phyloP scores from a whole-genome alignment of 2,113 vertebrate species.

The Hippocampus guttulatus region DNA sequence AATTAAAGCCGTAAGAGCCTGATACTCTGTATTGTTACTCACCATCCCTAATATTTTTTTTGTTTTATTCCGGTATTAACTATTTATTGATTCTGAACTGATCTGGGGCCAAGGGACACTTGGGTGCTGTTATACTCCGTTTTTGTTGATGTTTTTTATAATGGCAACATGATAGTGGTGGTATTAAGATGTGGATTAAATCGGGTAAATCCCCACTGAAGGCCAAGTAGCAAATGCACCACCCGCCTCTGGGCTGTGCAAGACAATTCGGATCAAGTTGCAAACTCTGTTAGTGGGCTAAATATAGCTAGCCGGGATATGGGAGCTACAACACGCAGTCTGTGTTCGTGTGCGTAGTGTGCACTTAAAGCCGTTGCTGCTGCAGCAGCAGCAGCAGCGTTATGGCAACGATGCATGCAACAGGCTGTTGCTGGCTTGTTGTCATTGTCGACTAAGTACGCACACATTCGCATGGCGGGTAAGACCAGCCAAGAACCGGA shows the following conservation, averaged over 20 bases:
- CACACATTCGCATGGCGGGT: not conserved
- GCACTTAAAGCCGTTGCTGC: constrained; percentile 7
- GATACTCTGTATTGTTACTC: too few species aligned
- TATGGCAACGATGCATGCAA: constrained; percentile 40
- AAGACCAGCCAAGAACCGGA: not conserved
- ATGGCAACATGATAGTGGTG: not conserved
- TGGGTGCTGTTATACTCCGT: not conserved
- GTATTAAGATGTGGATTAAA: not conserved
- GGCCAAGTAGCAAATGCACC: not conserved
- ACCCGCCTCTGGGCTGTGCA: constrained; percentile 37
- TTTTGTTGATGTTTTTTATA: not conserved
- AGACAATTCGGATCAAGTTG: constrained; percentile 77
- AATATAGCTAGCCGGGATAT: constrained; percentile 73
- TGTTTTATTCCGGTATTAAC: too few species aligned
- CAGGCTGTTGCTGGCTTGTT: constrained; percentile 31
- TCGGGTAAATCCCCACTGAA: not conserved
- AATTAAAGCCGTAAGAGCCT: too few species aligned
- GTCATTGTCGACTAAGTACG: not conserved
- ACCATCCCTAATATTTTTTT: too few species aligned
- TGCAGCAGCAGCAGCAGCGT: constrained; percentile 14
- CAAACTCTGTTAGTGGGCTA: constrained; percentile 73
- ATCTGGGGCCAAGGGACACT: too few species aligned
- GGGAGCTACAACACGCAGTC: constrained; percentile 48
- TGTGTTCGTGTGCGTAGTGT: not conserved
- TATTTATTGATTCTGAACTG: too few species aligned